Evolutionary conservation across 2,888 invertebrate species (phyloP).

Genomic region (Monoplex corrugatus): DNA sequence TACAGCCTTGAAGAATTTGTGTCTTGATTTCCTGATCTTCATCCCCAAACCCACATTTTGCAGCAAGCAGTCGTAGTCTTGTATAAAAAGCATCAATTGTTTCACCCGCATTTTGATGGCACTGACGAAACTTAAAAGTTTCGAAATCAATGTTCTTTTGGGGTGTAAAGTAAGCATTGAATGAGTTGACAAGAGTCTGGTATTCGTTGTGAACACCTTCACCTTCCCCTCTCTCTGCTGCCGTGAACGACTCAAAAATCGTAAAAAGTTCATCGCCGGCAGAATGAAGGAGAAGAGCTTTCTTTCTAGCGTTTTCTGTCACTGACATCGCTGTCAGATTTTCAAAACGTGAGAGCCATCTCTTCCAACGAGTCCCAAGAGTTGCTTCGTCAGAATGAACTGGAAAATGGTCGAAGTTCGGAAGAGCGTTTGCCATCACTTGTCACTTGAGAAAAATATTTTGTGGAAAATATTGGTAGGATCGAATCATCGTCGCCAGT

Average conservation of each 20-base stretch:
- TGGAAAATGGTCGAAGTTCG: slow-evolving; percentile 46
- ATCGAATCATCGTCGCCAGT: too few species aligned
- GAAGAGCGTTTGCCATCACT: slow-evolving; percentile 9
- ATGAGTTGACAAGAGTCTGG: too few species aligned
- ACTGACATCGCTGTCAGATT: slow-evolving; percentile 41
- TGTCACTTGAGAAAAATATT: too few species aligned
- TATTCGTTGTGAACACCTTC: too few species aligned
- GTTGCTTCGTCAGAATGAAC: too few species aligned
- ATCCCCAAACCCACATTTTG: slow-evolving; percentile 44
- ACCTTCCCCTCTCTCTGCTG: too few species aligned
- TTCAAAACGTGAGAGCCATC: slow-evolving; percentile 51
- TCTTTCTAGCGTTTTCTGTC: slow-evolving; percentile 44
- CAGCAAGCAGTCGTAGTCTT: slow-evolving; percentile 31
- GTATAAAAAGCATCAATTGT: not conserved
- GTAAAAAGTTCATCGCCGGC: too few species aligned
- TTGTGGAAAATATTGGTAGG: too few species aligned
- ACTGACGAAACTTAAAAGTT: slow-evolving; percentile 47
- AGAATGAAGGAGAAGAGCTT: slow-evolving; percentile 56
- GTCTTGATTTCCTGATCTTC: slow-evolving; percentile 51
- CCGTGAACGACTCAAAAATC: slow-evolving; percentile 20
- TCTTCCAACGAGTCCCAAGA: slow-evolving; percentile 51
- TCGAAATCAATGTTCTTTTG: slow-evolving; percentile 46
- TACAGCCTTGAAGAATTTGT: slow-evolving; percentile 54
- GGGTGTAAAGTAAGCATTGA: slow-evolving; percentile 44
- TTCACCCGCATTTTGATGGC: slow-evolving; percentile 37